Evolutionary conservation across 2,888 invertebrate species (phyloP), one percentile per base, ranked within the genome.

Genomic region (Cremastobaeus sp.): DNA sequence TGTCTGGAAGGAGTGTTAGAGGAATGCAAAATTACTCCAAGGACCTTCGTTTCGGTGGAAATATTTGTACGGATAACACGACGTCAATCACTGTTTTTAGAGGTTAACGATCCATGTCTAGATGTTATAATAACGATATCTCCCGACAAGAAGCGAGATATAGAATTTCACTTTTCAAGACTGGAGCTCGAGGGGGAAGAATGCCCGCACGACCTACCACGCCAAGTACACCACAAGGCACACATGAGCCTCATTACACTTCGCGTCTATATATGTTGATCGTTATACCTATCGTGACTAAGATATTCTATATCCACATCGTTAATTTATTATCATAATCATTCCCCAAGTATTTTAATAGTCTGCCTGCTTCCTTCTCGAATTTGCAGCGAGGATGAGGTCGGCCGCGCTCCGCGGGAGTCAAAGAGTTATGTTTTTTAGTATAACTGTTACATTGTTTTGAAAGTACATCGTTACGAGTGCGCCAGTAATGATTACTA

Each of bases 241-340:
- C 83, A 85, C 82, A 83, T 84, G 84, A 86, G 83, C 83, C 86
- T 86, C 86, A 86, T 86, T 86, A 86, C 78, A 78, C 76, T 68
- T 41, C 34, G 39, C 60, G 39, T 60, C 65, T 64, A 30, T 43
- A n/a, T n/a, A 48, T 17, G 59, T 34, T 41, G 77, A 74, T 77
- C 75, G 76, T 76, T 79, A 77, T 68, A 66, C 28, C 59, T 66
- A 68, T 35, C 62, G 47, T 62, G 71, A 41, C 34, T 50, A 47
- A 35, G 70, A 59, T 71, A 76, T 76, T 64, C 64, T 70, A 71
- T 76, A 74, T 68, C 72, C 66, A 68, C 73, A 60, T 76, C 74
- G 71, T 76, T 68, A 76, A 70, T 72, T 76, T 73, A 70, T 76
- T 62, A 68, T 57, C 66, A 37, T 65, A 59, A 72, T 59, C 59